Percentiles rank a stretch among this genome's conserved stretches.
phyloP scores from a whole-genome alignment of 2,113 vertebrate species.

The Tetraodon nigroviridis region DNA sequence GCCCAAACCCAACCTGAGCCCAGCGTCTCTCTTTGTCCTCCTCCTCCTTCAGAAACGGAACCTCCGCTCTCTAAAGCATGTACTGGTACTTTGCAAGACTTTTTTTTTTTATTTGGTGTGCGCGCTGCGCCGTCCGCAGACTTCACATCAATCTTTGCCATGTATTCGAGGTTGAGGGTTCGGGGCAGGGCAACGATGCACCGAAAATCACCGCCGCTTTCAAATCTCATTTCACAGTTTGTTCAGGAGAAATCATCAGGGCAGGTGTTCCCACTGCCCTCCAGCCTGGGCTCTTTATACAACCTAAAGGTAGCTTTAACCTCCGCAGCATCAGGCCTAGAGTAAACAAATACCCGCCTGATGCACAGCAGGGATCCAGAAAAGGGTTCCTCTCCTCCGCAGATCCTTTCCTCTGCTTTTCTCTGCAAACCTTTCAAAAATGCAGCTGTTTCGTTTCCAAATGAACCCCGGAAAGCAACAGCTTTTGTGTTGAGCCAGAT shows the following conservation, averaged over 20 bases:
- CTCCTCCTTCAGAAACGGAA: background rate
- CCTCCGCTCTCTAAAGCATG: background rate
- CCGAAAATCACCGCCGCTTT: conserved; percentile 12
- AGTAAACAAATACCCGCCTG: conserved; percentile 52
- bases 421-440: conserved; percentile 1
- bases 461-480: background rate
- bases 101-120: background rate
- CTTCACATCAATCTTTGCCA: conserved; percentile 17
- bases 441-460: conserved; percentile 15
- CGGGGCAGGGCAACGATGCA: conserved; percentile 19
- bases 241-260: conserved; percentile 17
- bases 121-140: background rate
- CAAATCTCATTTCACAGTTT: conserved; percentile 26
- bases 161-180: conserved; percentile 31
- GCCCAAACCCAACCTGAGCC: conserved; percentile 5
- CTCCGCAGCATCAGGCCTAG: conserved; percentile 27
- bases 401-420: background rate
- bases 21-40: background rate
- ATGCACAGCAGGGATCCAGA: conserved; percentile 24
- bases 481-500: conserved; percentile 14
- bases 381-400: conserved; percentile 13
- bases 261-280: conserved; percentile 42
- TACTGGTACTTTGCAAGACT: background rate
- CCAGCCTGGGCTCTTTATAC: conserved; percentile 23
- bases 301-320: conserved; percentile 55